phyloP scores from a whole-genome alignment of 1,140 invertebrate genomes.

The Drosophila ironensis region DNA sequence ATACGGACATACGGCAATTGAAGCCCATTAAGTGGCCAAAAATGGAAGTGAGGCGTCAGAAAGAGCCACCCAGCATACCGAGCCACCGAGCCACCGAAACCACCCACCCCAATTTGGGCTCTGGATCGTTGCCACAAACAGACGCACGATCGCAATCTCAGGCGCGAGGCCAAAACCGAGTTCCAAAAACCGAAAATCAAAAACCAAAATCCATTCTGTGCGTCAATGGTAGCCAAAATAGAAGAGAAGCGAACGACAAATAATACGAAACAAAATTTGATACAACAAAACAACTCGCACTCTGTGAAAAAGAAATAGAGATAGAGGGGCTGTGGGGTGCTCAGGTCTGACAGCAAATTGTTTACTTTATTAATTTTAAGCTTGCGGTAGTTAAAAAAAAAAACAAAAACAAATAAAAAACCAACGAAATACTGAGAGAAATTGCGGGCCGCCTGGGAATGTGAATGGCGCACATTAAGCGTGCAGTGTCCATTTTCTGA shows the following conservation, averaged over 20 bases:
- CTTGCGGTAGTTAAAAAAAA: constrained; percentile 69
- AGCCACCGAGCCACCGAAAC: background rate
- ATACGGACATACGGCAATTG: constrained; percentile 65
- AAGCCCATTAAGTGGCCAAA: constrained; percentile 69
- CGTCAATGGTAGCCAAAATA: constrained; percentile 58
- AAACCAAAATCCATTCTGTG: constrained; percentile 54
- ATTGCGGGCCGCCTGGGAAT: constrained; percentile 68
- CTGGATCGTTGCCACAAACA: constrained; percentile 49
- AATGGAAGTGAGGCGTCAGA: constrained; percentile 53
- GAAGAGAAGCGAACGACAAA: background rate
- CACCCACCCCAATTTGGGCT: constrained; percentile 30
- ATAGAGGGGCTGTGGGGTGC: background rate
- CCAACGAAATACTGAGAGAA: constrained; percentile 32
- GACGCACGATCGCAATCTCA: constrained; percentile 10
- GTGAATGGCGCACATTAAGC: constrained; percentile 70
- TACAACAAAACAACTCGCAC: constrained; percentile 16
- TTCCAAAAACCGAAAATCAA: constrained; percentile 8
- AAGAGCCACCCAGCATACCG: background rate
- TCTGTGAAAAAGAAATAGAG: constrained; percentile 10
- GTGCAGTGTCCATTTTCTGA: constrained; percentile 30
- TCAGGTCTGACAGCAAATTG: constrained; percentile 36
- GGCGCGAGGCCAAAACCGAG: constrained; percentile 3
- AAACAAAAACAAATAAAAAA: constrained; percentile 31
- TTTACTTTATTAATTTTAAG: constrained; percentile 80
- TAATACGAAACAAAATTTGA: background rate